Percentiles rank a stretch among this genome's conserved stretches.
These are phyloP conservation scores for Taphrorychus bicolor DNA, from an alignment of 2,888 invertebrate genomes.

Conservation along the genomic window DNA sequence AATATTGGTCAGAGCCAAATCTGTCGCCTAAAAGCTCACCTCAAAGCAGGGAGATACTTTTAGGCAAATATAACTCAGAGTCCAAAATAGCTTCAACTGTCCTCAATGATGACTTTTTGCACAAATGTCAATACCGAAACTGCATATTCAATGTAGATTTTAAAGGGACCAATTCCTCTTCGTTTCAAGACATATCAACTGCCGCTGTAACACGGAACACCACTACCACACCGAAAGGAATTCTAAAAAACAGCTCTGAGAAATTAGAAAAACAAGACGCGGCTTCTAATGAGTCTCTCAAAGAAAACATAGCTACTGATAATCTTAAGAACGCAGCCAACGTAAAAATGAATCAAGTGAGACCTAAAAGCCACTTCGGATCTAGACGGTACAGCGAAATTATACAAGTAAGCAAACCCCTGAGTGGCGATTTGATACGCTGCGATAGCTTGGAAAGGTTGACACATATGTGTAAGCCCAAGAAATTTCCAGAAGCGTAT, in stretches of 20 bases:
- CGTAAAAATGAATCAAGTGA: constrained; percentile 42
- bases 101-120: constrained; percentile 53
- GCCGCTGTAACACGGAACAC: constrained; percentile 58
- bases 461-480: constrained; percentile 48
- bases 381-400: constrained; percentile 64
- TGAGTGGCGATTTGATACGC: constrained; percentile 59
- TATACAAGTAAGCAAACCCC: constrained; percentile 59
- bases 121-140: constrained; percentile 58
- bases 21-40: constrained; percentile 51
- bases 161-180: constrained; percentile 60
- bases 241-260: constrained; percentile 54
- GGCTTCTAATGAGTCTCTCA: constrained; percentile 19
- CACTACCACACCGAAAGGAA: constrained; percentile 49
- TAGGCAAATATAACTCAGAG: constrained; percentile 47
- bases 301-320: constrained; percentile 43
- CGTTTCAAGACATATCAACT: constrained; percentile 42
- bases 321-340: constrained; percentile 49
- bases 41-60: constrained; percentile 21
- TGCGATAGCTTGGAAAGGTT: constrained; percentile 59
- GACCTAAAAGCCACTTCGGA: constrained; percentile 46
- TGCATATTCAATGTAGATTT: constrained; percentile 59
- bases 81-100: constrained; percentile 20
- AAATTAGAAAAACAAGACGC: constrained; percentile 32
- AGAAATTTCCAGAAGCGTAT: constrained; percentile 60
- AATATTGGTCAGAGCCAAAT: constrained; percentile 54